Percentiles rank a stretch among this genome's conserved stretches.
Evolutionary conservation across 2,113 vertebrate species (phyloP).

Genomic region (Coptodon rendalli): DNA sequence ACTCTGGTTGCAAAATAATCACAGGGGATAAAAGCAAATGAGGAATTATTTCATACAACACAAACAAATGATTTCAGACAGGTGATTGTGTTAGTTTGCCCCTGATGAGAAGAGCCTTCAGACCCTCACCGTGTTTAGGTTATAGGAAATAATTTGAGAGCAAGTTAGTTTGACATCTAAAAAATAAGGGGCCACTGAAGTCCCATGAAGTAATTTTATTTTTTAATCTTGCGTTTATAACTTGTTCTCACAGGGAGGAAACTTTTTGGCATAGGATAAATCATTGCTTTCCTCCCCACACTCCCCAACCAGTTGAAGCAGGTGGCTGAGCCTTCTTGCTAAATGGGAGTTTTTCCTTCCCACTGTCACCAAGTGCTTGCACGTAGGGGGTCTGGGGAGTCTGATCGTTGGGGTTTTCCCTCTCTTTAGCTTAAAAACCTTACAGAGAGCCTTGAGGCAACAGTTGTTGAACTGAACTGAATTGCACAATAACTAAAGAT

Average conservation of each 20-base stretch:
- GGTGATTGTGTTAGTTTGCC: constrained; percentile 57
- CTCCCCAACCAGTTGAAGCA: neutral
- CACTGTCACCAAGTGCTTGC: neutral
- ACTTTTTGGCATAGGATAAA: neutral
- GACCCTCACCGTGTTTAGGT: constrained; percentile 10
- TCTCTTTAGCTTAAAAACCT: neutral
- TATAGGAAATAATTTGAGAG: neutral
- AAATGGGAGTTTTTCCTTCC: neutral
- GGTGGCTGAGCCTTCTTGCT: neutral
- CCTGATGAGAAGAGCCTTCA: constrained; percentile 49
- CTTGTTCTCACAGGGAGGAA: neutral
- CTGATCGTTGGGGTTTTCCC: neutral
- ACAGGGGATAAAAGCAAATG: constrained; percentile 62
- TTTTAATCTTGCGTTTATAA: neutral
- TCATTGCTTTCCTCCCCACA: neutral
- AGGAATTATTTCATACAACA: constrained; percentile 66
- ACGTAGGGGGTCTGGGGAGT: neutral
- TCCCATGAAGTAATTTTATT: neutral
- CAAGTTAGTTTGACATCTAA: neutral
- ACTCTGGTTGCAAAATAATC: constrained; percentile 64
- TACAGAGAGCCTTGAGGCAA: neutral
- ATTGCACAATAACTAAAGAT: neutral
- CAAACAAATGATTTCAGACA: constrained; percentile 22
- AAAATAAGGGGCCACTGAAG: neutral
- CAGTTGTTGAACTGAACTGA: neutral